Base-by-base conservation (phyloP, 30 jellyfish, hydroid and myxozoan genomes). In the Pseudorhiza aurosa region DNA sequence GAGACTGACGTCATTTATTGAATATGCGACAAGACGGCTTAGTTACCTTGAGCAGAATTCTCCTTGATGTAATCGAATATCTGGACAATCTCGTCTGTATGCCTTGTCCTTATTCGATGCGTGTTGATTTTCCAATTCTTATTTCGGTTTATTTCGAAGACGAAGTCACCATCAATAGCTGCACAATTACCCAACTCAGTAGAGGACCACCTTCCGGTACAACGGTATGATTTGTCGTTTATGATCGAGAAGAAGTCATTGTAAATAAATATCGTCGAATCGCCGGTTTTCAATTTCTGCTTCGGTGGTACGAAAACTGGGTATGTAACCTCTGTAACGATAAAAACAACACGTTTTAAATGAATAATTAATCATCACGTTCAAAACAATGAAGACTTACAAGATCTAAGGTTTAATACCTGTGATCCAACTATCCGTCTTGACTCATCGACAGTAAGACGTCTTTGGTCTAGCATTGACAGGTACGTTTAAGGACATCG, bases 201-300 rank as follows among this genome's bases (percentile, higher is more conserved):
- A 62, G 59, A 31, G 71, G 74, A 26, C 96, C 95, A 91, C 21
- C 98, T 80, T 40, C 88, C 94, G 2, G 63, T 29, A 51, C 96
- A 84, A 29, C 91, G 81, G 43, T n/a, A 85, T 8, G 90, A 40
- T 63, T 84, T 84, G 56, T 83, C 71, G 42, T 96, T 51, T 18
- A 76, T 65, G 35, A 91, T 58, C 45, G 96, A 75, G 72, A 91
- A 91, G 83, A 83, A 91, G 39, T 53, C 62, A 15, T 70, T 68
- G 74, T 77, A 91, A 7, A 91, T 45, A 46, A 79, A 77, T 53
- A 91, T 47, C 24, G 90, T 72, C 31, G 95, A 72, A 15, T 91
- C 96, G 8, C 96, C 98, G 36, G 95, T 45, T 79, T 85, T 84
- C 27, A 84, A 26, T 57, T 85, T 77, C 64, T 91, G 98, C 40